Conservation (phyloP, 23 tunicate species). For the Ascidia mentula region DNA sequence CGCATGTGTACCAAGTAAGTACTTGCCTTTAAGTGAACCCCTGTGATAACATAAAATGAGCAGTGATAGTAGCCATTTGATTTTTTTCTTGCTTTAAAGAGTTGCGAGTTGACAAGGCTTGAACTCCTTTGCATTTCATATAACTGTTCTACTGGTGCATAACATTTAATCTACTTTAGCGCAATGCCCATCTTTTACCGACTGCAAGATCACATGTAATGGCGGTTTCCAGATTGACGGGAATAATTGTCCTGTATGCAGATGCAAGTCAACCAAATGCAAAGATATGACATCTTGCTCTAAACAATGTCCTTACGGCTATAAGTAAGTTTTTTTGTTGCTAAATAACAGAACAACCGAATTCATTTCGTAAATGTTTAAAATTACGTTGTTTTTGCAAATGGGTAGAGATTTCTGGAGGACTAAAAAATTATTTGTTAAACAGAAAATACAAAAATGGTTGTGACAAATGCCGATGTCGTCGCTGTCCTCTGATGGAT, state of each 20-base stretch:
- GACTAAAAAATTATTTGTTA: background rate
- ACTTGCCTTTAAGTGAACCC: too few relatives aligned
- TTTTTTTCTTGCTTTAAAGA: too few relatives aligned
- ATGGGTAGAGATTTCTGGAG: background rate
- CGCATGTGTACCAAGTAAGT: constrained; percentile 53
- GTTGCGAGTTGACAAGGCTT: too few relatives aligned
- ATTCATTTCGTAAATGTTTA: background rate
- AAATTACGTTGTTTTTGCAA: background rate
- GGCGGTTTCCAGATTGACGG: constrained; percentile 40
- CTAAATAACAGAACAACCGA: background rate
- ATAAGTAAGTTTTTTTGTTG: constrained; percentile 28
- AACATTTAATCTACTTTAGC: background rate
- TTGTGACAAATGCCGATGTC: constrained; percentile 68
- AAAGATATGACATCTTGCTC: constrained; percentile 41
- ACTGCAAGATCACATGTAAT: constrained; percentile 53
- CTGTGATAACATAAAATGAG: too few relatives aligned
- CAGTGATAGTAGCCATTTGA: too few relatives aligned
- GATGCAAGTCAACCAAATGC: constrained; percentile 31
- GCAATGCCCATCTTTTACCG: constrained; percentile 26
- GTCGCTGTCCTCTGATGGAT: constrained; percentile 39
- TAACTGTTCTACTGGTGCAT: too few relatives aligned
- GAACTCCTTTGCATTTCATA: too few relatives aligned
- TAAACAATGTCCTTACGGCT: constrained; percentile 75
- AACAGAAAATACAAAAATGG: constrained; percentile 62
- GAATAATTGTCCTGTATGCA: constrained; percentile 54